phyloP scores from a whole-genome alignment of 2,797 vertebrate genomes.

The Onychomys leucogaster region DNA sequence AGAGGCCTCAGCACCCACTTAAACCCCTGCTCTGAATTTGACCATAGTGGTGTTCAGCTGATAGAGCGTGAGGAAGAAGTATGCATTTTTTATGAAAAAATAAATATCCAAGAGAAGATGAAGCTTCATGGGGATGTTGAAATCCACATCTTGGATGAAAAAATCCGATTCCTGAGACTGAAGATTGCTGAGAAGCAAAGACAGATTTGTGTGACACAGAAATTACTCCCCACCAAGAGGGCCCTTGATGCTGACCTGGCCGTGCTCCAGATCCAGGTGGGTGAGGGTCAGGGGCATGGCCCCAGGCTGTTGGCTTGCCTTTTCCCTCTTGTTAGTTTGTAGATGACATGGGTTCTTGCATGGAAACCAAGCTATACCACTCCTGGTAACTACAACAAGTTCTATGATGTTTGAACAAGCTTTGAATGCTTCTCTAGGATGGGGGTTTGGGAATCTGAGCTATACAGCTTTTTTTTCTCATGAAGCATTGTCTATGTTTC shows the following conservation, averaged over 20 bases:
- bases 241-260: conserved; percentile 89
- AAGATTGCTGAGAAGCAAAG: conserved; percentile 90
- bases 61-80: conserved; percentile 94
- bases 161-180: conserved; percentile 90
- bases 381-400: neutral
- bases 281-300: neutral
- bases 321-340: neutral
- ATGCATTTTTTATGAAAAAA: conserved; percentile 91
- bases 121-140: conserved; percentile 88
- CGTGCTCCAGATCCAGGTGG: conserved; percentile 92
- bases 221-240: conserved; percentile 86
- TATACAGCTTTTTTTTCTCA: neutral
- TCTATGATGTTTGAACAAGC: neutral
- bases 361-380: neutral
- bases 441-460: neutral
- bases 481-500: neutral
- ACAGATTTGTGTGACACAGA: conserved; percentile 87
- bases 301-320: no score
- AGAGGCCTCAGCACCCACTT: neutral
- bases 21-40: conserved; percentile 68
- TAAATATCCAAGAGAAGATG: conserved; percentile 90
- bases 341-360: neutral
- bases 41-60: conserved; percentile 91
- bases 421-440: neutral
- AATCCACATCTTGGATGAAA: conserved; percentile 91